Base-by-base conservation (phyloP, 2,113 vertebrate genomes). In the Pelodiscus sinensis region DNA sequence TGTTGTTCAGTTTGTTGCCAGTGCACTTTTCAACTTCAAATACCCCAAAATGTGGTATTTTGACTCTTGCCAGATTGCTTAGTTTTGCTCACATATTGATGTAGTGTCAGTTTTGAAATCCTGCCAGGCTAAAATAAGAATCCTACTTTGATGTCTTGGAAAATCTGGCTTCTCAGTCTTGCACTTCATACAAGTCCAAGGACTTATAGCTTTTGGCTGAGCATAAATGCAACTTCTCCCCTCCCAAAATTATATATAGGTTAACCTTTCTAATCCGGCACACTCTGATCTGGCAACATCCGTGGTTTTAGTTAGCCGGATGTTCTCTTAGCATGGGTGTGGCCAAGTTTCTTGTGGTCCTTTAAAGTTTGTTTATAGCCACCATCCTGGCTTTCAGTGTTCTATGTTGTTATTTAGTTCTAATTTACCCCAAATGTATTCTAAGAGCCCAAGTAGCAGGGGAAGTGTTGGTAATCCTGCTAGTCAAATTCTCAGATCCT, bases 141-240 rank as follows among this genome's bases (percentile, higher is more conserved):
- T 58, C 57, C 58, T 12, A 22, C 1, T 86, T 90, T 56, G 95
- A 68, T 93, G 44, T 71, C 81, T 87, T 90, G 92, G 94, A 94
- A 97, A 96, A 91, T 77, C 65, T 96, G 91, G 13, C 84, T 93
- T 79, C 44, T 4, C 2, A 25, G 56, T 60, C 91, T 44, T 85
- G 52, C 87, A 68, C 71, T 65, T 8, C 3, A 85, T 96, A 88
- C 71, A 65, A 87, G 89, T 81, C 55, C 38, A 92, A 79, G 56
- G 79, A 88, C 31, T 95, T 84, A 85, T 95, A 91, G 88, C 60
- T 96, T 97, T 95, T 96, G 96, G 97, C 95, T 88, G 80, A 92
- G 77, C 4, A 84, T 19, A 94, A 92, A 95, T 51, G 13, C 62
- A 57, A 55, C 35, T 93, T 97, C 94, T 92, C 62, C 95, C 85